A percentile compares a stretch with the other conserved stretches of the same genome.
Conservation (phyloP, 2,797 vertebrate genomes). For the Sparidentex hasta region DNA sequence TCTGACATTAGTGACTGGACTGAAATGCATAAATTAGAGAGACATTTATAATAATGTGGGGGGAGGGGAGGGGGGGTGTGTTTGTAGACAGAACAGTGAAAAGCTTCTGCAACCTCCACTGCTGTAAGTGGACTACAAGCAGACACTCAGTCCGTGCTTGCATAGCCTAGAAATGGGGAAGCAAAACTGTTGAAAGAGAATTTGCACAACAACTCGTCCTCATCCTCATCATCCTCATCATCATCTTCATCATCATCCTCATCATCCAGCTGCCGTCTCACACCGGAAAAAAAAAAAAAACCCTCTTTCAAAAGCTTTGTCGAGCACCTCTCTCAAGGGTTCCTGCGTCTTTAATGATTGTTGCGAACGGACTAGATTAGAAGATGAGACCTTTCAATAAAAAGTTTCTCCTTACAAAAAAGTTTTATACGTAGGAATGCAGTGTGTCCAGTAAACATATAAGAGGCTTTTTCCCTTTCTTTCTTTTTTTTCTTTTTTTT, state of each 20-base stretch:
- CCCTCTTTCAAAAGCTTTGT: constrained; percentile 67
- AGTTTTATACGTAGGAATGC: constrained; percentile 77
- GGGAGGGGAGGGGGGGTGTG: constrained; percentile 48
- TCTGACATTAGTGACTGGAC: constrained; percentile 71
- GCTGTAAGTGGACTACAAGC: constrained; percentile 70
- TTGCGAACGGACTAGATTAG: constrained; percentile 57
- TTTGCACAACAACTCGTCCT: constrained; percentile 30
- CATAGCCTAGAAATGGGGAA: constrained; percentile 71
- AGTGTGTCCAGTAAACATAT: constrained; percentile 83
- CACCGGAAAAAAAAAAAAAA: constrained; percentile 30
- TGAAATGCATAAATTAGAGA: constrained; percentile 67
- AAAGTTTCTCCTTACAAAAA: constrained; percentile 81
- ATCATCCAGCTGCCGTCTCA: not conserved
- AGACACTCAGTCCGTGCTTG: constrained; percentile 75
- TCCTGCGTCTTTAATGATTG: constrained; percentile 67
- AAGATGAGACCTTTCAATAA: constrained; percentile 74
- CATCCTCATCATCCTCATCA: not conserved
- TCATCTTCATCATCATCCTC: not conserved
- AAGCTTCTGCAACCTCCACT: constrained; percentile 74
- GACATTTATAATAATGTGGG: constrained; percentile 43
- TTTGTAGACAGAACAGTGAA: constrained; percentile 58
- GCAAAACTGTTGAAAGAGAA: constrained; percentile 59
- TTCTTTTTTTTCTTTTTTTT: constrained; percentile 30
- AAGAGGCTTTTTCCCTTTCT: constrained; percentile 46
- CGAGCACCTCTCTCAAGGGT: constrained; percentile 46